Evolutionary conservation across 2,797 vertebrate genomes (phyloP), one percentile per base, ranked within the genome.

Genomic region (Rhynchonycteris naso): DNA sequence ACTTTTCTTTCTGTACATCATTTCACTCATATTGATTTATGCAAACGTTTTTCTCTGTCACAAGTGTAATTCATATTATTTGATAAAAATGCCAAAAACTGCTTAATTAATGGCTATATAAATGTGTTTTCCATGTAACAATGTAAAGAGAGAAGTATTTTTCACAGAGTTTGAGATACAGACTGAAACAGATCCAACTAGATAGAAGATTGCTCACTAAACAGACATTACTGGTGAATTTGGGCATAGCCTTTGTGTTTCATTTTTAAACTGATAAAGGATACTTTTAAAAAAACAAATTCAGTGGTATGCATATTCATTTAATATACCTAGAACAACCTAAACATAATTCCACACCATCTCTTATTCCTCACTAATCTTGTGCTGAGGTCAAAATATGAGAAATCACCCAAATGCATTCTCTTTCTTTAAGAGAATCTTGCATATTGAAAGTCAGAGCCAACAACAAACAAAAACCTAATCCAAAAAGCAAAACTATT

Each of bases 41-140:
- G 83, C 76, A 91, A 66, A 80, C 78, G 19, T 6, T 35, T 79
- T 93, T 86, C 84, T 86, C 63, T 90, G 35, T 93, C 68, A 87
- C 47, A 84, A 68, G 78, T 78, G 16, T 90, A 68, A 87, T 76
- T 38, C 19, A 7, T 68, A 87, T 72, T 72, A 59, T 72, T 81
- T 16, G 76, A 50, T 93, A 38, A 50, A 71, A 90, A 89, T 69
- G 22, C 66, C 69, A 81, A 90, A 38, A 92, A 33, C 56, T 88
- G 24, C n/a, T 90, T 88, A 85, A 35, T 28, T 66, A 59, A 86
- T 66, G 35, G 21, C 28, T 82, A n/a, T 66, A 43, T 74, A 88
- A 84, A 92, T 91, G 15, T 79, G 8, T 66, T 82, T 66, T 91
- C 71, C 14, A 2, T 88, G 38, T 76, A 61, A 50, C 11, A 54